A percentile compares a stretch with the other conserved stretches of the same genome.
These are phyloP conservation scores for Anoplopoma fimbria DNA, from an alignment of 2,113 vertebrate genomes.

Conservation along the genomic window DNA sequence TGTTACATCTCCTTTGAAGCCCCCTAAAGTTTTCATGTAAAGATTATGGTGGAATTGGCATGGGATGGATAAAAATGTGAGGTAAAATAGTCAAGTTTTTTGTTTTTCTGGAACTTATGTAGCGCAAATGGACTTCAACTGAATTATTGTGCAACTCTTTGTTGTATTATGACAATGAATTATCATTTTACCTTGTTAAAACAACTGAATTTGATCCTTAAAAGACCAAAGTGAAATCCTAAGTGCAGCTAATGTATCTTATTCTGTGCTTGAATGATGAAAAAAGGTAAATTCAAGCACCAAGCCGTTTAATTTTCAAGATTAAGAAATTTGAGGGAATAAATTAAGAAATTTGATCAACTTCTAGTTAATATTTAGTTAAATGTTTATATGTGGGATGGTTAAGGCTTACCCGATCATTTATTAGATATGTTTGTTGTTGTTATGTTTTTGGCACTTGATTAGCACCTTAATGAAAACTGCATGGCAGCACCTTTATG, in stretches of 20 bases:
- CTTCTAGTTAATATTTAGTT: not conserved
- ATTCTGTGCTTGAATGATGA: not conserved
- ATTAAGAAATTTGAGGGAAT: not conserved
- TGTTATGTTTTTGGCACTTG: not conserved
- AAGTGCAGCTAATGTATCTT: not conserved
- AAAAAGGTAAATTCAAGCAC: conserved; percentile 1
- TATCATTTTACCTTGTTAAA: not conserved
- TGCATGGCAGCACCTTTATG: no score
- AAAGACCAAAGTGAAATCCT: conserved; percentile 8
- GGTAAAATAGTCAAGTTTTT: not conserved
- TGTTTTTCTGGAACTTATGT: not conserved
- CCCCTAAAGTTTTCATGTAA: conserved; percentile 7
- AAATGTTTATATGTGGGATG: not conserved
- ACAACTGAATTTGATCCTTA: conserved; percentile 1
- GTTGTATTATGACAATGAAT: not conserved
- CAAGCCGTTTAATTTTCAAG: not conserved
- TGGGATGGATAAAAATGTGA: not conserved
- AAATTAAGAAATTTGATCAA: not conserved
- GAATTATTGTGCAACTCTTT: not conserved
- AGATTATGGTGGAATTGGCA: not conserved
- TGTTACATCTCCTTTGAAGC: conserved; percentile 1
- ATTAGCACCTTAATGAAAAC: no score
- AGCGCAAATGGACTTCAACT: not conserved
- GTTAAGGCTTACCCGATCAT: not conserved
- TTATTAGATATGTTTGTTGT: not conserved